Evolutionary conservation across 2,888 invertebrate species (phyloP), one percentile per base, ranked within the genome.

Genomic region (Caenorhabditis doughertyi): DNA sequence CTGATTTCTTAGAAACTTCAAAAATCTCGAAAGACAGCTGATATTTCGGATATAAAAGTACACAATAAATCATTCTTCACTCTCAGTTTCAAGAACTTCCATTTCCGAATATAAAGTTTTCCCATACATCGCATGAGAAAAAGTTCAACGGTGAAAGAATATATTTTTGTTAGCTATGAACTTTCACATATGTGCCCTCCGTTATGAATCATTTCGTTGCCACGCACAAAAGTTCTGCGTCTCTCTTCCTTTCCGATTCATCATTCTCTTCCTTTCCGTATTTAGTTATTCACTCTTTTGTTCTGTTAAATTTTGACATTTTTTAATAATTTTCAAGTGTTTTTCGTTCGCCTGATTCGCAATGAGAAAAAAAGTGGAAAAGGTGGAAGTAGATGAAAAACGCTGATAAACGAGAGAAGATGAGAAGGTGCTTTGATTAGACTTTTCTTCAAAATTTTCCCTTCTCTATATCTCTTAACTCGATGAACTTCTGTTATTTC

Each of bases 191-290:
- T 18, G n/a, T n/a, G n/a, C n/a, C n/a, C n/a, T n/a, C 18, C 55
- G 58, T 58, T 71, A 47, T 71, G 58, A 58, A 58, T 49, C 56
- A 58, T 16, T 32, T 39, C 58, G 56, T 70, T 70, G 70, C 70
- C 70, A 70, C 70, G 70, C 56, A 53, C 51, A 51, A n/a, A 51
- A 21, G 16, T 23, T 70, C 70, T 70, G 56, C 47, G 70, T 70
- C 44, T 58, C 70, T 32, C 16, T 16, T 39, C 39, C 39, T 9
- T 21, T 23, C 8, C 18, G 18, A 42, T 53, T 23, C 8, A 13
- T 29, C 29, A 32, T 29, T 70, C 47, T 32, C 27, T 42, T 47
- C 39, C 58, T 55, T 44, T 55, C 56, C 44, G 35, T 60, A 21
- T 71, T 35, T 60, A 58, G 58, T 49, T 70, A 51, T 67, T n/a